phyloP scores from a whole-genome alignment of 92 coral and sea anemone genomes.

The Nematostella vectensis region DNA sequence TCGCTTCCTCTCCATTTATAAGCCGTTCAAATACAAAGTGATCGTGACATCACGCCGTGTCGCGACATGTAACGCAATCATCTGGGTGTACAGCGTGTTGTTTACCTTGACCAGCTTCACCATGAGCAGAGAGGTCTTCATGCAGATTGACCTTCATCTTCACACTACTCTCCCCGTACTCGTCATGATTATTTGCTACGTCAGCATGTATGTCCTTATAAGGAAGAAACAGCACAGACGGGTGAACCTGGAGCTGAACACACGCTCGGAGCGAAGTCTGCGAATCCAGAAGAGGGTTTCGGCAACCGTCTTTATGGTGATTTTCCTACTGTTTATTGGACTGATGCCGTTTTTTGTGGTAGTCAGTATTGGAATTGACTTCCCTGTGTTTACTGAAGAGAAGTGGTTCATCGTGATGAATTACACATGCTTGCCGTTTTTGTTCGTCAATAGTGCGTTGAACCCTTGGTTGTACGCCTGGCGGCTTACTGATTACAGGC shows the following conservation, averaged over 20 bases:
- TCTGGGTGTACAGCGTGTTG: background rate
- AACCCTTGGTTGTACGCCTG: slow-evolving; percentile 5
- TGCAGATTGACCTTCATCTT: background rate
- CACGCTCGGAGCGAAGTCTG: background rate
- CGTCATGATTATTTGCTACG: background rate
- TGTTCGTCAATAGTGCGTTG: background rate
- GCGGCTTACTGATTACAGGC: slow-evolving; percentile 1
- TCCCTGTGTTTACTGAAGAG: background rate
- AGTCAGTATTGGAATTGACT: background rate
- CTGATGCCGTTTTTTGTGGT: slow-evolving; percentile 4
- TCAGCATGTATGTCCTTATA: background rate
- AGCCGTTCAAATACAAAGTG: background rate
- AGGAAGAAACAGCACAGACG: background rate
- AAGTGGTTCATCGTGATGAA: background rate
- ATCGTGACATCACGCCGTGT: background rate
- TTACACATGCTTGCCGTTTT: background rate
- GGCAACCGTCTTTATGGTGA: background rate
- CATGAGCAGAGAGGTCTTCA: background rate
- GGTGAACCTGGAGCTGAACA: background rate
- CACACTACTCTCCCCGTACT: slow-evolving; percentile 1
- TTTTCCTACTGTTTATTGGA: background rate
- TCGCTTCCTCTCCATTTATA: background rate
- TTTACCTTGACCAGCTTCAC: background rate
- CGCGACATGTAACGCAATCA: background rate
- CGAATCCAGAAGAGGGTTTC: slow-evolving; percentile 1